A percentile compares a stretch with the other conserved stretches of the same genome.
Conservation (phyloP, 2,797 vertebrate species). For the Podargus strigoides region DNA sequence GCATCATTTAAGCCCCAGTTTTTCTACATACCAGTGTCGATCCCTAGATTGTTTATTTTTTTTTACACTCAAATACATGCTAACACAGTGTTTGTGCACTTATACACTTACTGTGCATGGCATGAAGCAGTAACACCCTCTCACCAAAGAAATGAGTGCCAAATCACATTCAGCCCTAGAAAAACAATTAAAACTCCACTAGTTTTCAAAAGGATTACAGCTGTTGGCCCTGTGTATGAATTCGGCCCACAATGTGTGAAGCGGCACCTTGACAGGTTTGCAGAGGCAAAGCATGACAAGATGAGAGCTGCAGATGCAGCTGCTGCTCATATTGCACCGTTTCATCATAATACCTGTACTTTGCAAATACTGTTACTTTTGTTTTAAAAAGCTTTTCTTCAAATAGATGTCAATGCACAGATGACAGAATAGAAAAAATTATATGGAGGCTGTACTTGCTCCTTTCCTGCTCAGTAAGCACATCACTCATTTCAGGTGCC, state of each 20-base stretch:
- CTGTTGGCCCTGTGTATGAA: background rate
- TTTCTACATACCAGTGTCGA: background rate
- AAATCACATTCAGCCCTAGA: background rate
- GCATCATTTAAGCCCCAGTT: rapidly evolving
- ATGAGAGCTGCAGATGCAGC: background rate
- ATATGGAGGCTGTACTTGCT: background rate
- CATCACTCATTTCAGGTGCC: background rate
- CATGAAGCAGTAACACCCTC: background rate
- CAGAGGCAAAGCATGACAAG: background rate
- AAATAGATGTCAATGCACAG: background rate
- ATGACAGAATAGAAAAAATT: background rate
- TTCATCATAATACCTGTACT: background rate
- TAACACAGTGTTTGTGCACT: background rate
- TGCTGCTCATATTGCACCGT: background rate
- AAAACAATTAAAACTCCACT: background rate
- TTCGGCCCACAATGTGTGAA: background rate
- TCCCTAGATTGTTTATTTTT: background rate
- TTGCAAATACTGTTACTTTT: background rate
- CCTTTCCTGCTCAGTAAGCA: background rate
- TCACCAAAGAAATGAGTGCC: background rate
- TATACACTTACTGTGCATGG: background rate
- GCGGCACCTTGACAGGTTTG: background rate
- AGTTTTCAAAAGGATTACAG: background rate
- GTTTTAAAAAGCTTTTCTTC: background rate
- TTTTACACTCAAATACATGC: background rate